Evolutionary conservation across 2,797 vertebrate species (phyloP).

Genomic region (Hyperoplus lanceolatus): DNA sequence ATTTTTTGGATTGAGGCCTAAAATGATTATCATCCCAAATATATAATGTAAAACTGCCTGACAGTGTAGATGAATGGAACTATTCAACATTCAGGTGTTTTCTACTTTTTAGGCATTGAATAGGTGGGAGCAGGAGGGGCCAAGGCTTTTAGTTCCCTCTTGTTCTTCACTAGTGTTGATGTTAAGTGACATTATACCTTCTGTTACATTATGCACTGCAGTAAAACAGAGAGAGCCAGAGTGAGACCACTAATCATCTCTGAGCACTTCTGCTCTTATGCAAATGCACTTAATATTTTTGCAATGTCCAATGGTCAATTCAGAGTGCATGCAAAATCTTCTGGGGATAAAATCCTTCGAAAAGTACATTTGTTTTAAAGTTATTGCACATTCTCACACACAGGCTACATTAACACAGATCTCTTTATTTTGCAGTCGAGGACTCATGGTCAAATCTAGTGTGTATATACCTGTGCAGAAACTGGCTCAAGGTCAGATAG

Average conservation of each 20-base stretch:
- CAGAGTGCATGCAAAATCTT: neutral
- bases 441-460: neutral
- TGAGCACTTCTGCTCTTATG: conserved; percentile 20
- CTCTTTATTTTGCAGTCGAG: neutral
- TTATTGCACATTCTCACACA: conserved; percentile 15
- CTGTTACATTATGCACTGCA: neutral
- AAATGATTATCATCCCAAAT: neutral
- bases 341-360: neutral
- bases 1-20: conserved; percentile 1
- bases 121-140: neutral
- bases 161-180: neutral
- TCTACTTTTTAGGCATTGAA: neutral
- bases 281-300: conserved; percentile 34
- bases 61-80: neutral
- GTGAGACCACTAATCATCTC: neutral
- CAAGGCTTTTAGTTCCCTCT: neutral
- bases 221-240: neutral
- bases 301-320: conserved; percentile 18
- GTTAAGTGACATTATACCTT: conserved; percentile 5
- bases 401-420: neutral
- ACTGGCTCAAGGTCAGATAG: neutral
- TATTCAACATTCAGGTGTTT: neutral
- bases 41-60: neutral
- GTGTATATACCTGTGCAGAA: neutral
- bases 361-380: neutral